Evolutionary conservation across 2,113 vertebrate species (phyloP).

Genomic region (Rhea americana): DNA sequence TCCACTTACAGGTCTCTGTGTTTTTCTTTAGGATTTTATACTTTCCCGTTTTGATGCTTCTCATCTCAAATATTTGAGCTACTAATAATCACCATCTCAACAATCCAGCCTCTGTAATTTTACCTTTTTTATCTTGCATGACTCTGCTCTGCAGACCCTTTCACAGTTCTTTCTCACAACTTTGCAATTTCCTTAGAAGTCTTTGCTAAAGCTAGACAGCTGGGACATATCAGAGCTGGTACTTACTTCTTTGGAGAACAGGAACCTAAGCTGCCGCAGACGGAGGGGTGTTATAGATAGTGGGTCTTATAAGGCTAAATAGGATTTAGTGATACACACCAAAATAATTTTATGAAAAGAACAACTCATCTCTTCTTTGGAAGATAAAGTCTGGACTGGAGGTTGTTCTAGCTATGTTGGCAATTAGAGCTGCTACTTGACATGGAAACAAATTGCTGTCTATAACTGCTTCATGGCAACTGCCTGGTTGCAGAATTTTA

Average conservation of each 20-base stretch:
- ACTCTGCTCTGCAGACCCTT: background rate
- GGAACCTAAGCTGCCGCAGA: background rate
- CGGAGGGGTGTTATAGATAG: accelerated
- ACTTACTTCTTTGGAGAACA: background rate
- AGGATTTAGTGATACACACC: background rate
- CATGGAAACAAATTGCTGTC: background rate
- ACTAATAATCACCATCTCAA: background rate
- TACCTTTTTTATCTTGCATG: background rate
- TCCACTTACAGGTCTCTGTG: background rate
- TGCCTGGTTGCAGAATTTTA: background rate
- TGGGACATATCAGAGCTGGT: accelerated
- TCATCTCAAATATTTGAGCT: background rate
- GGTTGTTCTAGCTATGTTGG: background rate
- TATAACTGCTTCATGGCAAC: background rate
- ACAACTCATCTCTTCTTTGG: background rate
- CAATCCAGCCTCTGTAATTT: background rate
- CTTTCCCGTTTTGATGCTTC: background rate
- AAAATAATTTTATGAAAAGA: background rate
- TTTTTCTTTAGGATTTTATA: background rate
- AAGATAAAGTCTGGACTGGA: background rate
- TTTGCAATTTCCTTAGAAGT: background rate
- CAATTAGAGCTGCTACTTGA: background rate
- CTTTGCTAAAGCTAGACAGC: background rate
- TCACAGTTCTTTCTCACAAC: background rate
- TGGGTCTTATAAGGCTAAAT: background rate